Conservation (phyloP, 1,140 invertebrate species). For the Stegodyphus dumicola region DNA sequence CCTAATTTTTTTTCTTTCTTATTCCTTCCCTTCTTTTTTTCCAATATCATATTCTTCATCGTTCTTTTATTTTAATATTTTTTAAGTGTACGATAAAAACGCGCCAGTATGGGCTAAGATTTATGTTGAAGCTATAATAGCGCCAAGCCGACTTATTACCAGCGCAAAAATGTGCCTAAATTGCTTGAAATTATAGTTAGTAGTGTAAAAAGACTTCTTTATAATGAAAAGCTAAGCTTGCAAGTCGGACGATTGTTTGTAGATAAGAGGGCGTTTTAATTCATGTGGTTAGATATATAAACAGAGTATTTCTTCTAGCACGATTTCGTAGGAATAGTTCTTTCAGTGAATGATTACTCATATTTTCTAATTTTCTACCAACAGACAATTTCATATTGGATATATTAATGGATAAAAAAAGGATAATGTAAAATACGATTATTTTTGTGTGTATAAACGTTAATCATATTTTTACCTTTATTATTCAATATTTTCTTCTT, state of each 20-base stretch:
- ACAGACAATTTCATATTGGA: too few species aligned
- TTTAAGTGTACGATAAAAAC: conserved; percentile 35
- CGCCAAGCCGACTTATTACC: conserved; percentile 44
- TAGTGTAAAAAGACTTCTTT: conserved; percentile 55
- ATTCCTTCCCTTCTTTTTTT: neutral
- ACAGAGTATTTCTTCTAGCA: neutral
- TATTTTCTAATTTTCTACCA: too few species aligned
- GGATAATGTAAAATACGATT: too few species aligned
- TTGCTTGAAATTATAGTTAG: conserved; percentile 50
- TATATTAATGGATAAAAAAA: too few species aligned
- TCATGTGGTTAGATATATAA: conserved; percentile 39
- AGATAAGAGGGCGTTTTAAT: conserved; percentile 45
- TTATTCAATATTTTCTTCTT: too few species aligned
- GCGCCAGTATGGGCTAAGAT: conserved; percentile 31
- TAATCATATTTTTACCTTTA: too few species aligned
- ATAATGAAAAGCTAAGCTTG: conserved; percentile 53
- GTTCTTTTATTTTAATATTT: conserved; percentile 56
- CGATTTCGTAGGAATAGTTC: too few species aligned
- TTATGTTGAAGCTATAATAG: conserved; percentile 47
- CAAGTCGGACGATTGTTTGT: conserved; percentile 20
- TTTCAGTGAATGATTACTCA: too few species aligned
- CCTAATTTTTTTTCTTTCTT: neutral
- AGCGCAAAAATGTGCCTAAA: conserved; percentile 55
- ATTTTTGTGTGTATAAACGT: too few species aligned
- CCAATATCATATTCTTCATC: neutral